Conservation (phyloP, 1,140 invertebrate genomes). For the Ceratitis capitata region DNA sequence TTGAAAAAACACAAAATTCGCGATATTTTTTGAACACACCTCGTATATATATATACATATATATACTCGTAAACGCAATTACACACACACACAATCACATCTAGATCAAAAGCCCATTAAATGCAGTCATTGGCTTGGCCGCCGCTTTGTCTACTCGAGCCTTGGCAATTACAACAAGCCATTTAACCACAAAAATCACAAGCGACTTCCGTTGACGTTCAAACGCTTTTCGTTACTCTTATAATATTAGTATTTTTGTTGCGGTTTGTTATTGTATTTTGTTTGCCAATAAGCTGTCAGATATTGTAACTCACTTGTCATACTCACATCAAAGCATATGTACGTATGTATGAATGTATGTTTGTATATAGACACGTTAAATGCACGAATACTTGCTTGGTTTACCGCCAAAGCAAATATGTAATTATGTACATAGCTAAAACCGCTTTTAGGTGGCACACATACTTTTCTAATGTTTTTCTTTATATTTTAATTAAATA, state of each 20-base stretch:
- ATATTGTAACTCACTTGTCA: too few relatives aligned
- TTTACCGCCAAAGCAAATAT: constrained; percentile 1
- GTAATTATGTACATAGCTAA: too few relatives aligned
- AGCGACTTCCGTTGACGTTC: constrained; percentile 21
- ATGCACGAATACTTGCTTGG: not conserved
- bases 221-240: not conserved
- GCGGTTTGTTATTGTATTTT: not conserved
- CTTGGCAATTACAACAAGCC: not conserved
- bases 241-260: not conserved
- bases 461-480: too few relatives aligned
- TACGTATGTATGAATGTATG: not conserved
- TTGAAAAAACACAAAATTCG: too few relatives aligned
- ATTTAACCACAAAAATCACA: constrained; percentile 8
- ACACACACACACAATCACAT: too few relatives aligned
- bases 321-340: not conserved
- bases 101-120: too few relatives aligned
- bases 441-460: not conserved
- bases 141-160: not conserved
- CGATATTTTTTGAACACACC: too few relatives aligned
- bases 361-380: too few relatives aligned
- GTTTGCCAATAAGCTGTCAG: not conserved
- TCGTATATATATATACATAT: not conserved
- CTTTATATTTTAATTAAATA: not conserved
- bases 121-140: not conserved
- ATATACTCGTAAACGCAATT: too few relatives aligned